Conservation (phyloP, 2,113 vertebrate genomes). For the Tichodroma muraria region DNA sequence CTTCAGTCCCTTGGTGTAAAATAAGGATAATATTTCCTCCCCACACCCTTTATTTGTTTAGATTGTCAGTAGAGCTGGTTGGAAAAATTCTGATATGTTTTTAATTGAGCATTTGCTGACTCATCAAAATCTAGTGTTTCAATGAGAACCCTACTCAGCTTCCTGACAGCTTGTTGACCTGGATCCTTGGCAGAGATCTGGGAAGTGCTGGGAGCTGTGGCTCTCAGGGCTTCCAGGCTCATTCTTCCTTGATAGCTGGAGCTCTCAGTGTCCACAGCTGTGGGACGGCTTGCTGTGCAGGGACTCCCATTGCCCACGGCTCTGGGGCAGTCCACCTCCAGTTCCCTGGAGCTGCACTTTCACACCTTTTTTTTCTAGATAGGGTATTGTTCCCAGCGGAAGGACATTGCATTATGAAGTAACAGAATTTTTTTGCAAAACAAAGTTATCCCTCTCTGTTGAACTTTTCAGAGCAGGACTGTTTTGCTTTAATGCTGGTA, state of each 20-base stretch:
- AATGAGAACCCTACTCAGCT: constrained; percentile 14
- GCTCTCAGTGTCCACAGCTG: not conserved
- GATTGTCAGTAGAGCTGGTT: not conserved
- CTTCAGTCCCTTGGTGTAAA: not conserved
- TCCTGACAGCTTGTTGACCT: constrained; percentile 47
- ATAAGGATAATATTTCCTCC: constrained; percentile 2
- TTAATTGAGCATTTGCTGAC: constrained; percentile 37
- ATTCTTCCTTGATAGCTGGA: not conserved
- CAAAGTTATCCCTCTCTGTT: not conserved
- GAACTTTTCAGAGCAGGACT: not conserved
- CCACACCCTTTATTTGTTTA: constrained; percentile 35
- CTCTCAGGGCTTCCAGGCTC: constrained; percentile 26
- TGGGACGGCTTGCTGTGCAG: not conserved
- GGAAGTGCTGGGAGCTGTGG: not conserved
- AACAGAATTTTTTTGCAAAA: not conserved
- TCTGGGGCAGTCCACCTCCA: not conserved
- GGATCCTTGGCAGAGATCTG: constrained; percentile 42
- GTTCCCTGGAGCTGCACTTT: not conserved
- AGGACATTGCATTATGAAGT: not conserved
- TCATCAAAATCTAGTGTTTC: constrained; percentile 34
- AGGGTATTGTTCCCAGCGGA: not conserved
- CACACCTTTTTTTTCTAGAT: not conserved
- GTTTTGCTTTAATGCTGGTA: not conserved
- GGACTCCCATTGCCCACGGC: not conserved
- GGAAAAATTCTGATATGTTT: constrained; percentile 39